These are phyloP conservation scores for Holotrichia oblita DNA, from an alignment of 1,140 invertebrate genomes.

Conservation along the genomic window DNA sequence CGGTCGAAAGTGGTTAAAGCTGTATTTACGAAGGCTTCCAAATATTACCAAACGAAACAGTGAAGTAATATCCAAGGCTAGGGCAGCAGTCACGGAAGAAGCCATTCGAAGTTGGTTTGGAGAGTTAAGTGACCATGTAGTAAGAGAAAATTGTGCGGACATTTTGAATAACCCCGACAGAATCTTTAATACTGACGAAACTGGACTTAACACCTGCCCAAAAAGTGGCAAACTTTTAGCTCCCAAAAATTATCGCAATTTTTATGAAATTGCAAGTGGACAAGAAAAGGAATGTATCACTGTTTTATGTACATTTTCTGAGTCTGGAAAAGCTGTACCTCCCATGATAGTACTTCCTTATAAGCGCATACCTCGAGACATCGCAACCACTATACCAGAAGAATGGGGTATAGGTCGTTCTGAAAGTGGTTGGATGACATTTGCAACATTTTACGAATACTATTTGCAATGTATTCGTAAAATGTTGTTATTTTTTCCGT, in stretches of 20 bases:
- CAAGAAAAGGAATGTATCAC: conserved; percentile 57
- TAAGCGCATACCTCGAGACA: conserved; percentile 47
- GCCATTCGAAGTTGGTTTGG: conserved; percentile 37
- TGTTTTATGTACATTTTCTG: conserved; percentile 44
- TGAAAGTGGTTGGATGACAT: conserved; percentile 61
- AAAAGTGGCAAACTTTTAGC: conserved; percentile 52
- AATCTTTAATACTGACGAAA: conserved; percentile 54
- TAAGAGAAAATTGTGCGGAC: conserved; percentile 6
- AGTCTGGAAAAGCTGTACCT: conserved; percentile 48
- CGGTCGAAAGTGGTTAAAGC: too few relatives aligned
- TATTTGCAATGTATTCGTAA: conserved; percentile 59
- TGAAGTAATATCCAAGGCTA: too few relatives aligned
- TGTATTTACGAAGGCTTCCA: too few relatives aligned
- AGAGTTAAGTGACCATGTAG: conserved; percentile 27
- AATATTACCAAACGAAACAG: too few relatives aligned
- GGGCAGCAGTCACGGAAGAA: too few relatives aligned
- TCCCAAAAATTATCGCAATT: conserved; percentile 51
- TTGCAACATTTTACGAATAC: conserved; percentile 61
- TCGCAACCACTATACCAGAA: conserved; percentile 54
- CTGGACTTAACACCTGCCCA: conserved; percentile 51
- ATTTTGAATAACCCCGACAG: conserved; percentile 43
- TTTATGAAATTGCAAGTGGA: conserved; percentile 51
- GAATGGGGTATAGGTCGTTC: conserved; percentile 57
- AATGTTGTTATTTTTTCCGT: conserved; percentile 57
- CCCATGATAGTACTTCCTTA: conserved; percentile 56